Evolutionary conservation across 2,888 invertebrate species (phyloP).

Genomic region (Spilarctia lutea): DNA sequence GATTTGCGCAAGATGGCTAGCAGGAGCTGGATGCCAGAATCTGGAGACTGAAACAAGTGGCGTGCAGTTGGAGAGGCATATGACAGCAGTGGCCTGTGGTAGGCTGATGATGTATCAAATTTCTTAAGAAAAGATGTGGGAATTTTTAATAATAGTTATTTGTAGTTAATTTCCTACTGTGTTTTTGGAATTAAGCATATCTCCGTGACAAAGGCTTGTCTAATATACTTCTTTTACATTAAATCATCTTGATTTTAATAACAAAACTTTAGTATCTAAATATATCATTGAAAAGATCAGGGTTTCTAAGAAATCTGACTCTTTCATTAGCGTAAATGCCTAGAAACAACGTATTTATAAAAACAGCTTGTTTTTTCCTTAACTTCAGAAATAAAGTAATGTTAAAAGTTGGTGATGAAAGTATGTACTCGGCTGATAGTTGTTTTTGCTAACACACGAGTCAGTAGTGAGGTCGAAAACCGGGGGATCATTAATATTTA

Average conservation of each 20-base stretch:
- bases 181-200: background rate
- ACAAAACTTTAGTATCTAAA: background rate
- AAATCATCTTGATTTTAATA: background rate
- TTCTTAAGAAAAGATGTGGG: no score
- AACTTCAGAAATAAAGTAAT: conserved; percentile 29
- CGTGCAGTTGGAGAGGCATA: no score
- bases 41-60: no score
- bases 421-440: conserved; percentile 28
- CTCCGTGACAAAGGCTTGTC: background rate
- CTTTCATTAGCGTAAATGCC: background rate
- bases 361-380: conserved; percentile 45
- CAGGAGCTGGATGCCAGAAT: no score
- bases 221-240: background rate
- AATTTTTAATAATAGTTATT: no score
- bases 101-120: no score
- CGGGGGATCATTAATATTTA: conserved; percentile 12
- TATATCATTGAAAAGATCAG: background rate
- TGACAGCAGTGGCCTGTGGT: no score
- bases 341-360: conserved; percentile 40
- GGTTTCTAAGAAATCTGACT: conserved; percentile 5
- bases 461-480: conserved; percentile 16
- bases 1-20: no score
- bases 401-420: conserved; percentile 35
- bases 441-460: conserved; percentile 34
- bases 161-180: background rate